These are phyloP conservation scores for Oophaga pumilio DNA, from an alignment of 2,113 vertebrate species.

Conservation along the genomic window DNA sequence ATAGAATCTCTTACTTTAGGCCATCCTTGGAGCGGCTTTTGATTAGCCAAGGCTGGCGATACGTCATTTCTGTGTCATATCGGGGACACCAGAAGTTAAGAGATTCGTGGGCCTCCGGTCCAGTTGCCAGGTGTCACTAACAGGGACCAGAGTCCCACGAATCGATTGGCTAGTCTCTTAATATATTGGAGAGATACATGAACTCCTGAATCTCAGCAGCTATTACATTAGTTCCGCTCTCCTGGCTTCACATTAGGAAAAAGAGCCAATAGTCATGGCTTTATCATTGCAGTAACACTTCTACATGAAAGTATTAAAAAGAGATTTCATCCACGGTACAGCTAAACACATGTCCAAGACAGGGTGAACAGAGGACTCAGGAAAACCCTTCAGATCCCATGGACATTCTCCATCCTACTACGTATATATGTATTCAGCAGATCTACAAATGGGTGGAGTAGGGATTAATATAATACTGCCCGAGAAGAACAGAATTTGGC, in stretches of 20 bases:
- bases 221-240: background rate
- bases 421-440: constrained; percentile 26
- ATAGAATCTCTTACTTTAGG: too few species aligned
- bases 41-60: too few species aligned
- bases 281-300: background rate
- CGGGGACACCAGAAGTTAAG: too few species aligned
- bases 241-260: constrained; percentile 30
- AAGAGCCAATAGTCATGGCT: background rate
- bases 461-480: constrained; percentile 2
- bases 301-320: background rate
- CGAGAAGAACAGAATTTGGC: background rate
- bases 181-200: background rate
- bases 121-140: too few species aligned
- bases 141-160: too few species aligned
- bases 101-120: too few species aligned
- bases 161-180: too few species aligned
- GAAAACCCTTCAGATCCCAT: background rate
- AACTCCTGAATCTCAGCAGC: background rate
- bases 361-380: background rate
- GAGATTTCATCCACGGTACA: constrained; percentile 8
- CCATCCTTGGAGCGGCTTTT: too few species aligned
- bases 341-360: background rate
- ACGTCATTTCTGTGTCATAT: too few species aligned
- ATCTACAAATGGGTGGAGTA: background rate
- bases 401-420: background rate